Percentiles rank a stretch among this genome's conserved stretches.
These are phyloP conservation scores for Nephila pilipes DNA, from an alignment of 1,140 invertebrate species.

Conservation along the genomic window DNA sequence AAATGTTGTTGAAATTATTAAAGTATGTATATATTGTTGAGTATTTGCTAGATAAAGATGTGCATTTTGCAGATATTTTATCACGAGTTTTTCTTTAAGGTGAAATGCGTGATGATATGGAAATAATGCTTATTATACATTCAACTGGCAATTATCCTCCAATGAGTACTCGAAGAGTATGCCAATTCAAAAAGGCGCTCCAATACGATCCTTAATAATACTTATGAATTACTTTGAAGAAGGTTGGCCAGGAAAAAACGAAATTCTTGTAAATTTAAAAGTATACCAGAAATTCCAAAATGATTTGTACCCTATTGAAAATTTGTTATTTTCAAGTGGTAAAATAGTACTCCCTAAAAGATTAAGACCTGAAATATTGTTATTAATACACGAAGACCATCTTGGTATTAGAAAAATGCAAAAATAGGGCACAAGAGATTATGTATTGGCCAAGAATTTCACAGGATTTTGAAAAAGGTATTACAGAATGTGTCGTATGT, in stretches of 20 bases:
- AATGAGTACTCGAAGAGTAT: background rate
- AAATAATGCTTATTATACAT: background rate
- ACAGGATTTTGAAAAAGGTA: no score
- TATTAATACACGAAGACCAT: constrained; percentile 79
- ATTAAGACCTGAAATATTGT: constrained; percentile 78
- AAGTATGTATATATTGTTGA: constrained; percentile 16
- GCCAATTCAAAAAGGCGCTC: background rate
- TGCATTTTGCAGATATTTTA: constrained; percentile 38
- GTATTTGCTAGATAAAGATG: constrained; percentile 28
- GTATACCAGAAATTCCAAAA: background rate
- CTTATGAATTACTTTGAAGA: background rate
- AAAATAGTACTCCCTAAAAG: background rate
- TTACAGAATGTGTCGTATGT: constrained; percentile 14
- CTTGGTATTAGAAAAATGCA: constrained; percentile 78
- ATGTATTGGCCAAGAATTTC: constrained; percentile 24
- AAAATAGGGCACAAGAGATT: constrained; percentile 1
- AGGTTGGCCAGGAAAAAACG: constrained; percentile 76
- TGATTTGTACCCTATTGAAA: constrained; percentile 6
- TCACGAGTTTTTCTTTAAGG: constrained; percentile 32
- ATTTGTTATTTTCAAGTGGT: background rate
- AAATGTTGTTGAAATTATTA: constrained; percentile 49
- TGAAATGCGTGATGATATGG: background rate
- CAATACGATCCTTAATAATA: background rate
- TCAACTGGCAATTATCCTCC: background rate
- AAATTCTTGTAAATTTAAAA: background rate